phyloP scores from a whole-genome alignment of 1,140 invertebrate species.

The Drosophila mojavensis region DNA sequence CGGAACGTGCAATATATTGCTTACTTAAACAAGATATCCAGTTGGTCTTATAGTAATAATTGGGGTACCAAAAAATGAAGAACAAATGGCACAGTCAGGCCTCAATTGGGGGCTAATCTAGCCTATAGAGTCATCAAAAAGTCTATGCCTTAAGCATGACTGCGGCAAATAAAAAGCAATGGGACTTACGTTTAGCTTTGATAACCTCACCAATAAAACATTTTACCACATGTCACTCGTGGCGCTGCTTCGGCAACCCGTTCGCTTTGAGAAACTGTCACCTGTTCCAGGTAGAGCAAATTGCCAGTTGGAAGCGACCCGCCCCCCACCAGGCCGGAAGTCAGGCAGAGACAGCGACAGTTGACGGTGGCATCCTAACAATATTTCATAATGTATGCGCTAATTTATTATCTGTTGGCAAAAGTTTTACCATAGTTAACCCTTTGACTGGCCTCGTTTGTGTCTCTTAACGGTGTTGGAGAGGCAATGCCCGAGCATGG shows the following conservation, averaged over 20 bases:
- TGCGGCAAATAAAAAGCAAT: conserved; percentile 37
- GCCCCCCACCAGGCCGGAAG: conserved; percentile 52
- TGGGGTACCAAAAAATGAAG: too few relatives aligned
- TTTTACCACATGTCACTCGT: conserved; percentile 38
- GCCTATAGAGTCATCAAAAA: conserved; percentile 64
- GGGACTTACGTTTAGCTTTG: conserved; percentile 35
- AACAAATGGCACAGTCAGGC: conserved; percentile 46
- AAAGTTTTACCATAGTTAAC: conserved; percentile 52
- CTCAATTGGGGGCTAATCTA: conserved; percentile 38
- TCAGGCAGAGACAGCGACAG: conserved; percentile 34
- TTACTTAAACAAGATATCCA: conserved; percentile 13
- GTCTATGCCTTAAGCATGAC: conserved; percentile 52
- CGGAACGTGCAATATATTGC: neutral
- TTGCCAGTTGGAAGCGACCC: conserved; percentile 55
- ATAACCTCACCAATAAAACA: conserved; percentile 31
- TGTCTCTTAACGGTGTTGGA: conserved; percentile 28
- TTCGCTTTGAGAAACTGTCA: conserved; percentile 75
- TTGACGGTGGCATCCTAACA: conserved; percentile 62
- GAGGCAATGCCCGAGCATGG: conserved; percentile 14
- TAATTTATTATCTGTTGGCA: conserved; percentile 73
- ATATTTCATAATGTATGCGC: conserved; percentile 78
- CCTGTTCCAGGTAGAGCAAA: conserved; percentile 59
- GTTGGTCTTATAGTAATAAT: neutral
- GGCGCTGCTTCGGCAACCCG: conserved; percentile 56
- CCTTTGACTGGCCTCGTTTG: conserved; percentile 59